Base-by-base conservation (phyloP, 2,113 vertebrate genomes). In the Tenrec ecaudatus region DNA sequence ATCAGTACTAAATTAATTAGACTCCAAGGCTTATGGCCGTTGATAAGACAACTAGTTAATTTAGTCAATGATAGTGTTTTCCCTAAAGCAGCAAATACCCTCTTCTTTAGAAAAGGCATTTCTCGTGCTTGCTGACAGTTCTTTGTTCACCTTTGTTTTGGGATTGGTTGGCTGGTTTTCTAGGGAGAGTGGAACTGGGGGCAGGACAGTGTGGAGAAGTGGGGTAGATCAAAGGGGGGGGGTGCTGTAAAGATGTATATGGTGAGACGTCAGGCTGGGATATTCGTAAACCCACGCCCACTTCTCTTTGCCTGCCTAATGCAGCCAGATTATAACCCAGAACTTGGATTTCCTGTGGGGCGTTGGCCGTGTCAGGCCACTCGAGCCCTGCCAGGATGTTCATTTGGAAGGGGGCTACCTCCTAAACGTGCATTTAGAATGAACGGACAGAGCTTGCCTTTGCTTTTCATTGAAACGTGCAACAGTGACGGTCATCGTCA, bases 41-140 rank as follows among this genome's bases (percentile, higher is more conserved):
- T 98, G 98, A 98, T 98, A 98, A 98, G 98, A 98, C 98, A 98
- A 98, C 98, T 98, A 98, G 98, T 98, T 98, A 98, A 98, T 98
- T 98, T 98, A 98, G 98, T 98, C 98, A 98, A 98, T 97, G 98
- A 98, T 98, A 98, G 98, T 97, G 97, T 98, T 98, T 98, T 98
- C 98, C 98, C 98, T 98, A 98, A 98, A 98, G 98, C 98, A 95
- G 97, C 97, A 98, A 98, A 98, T 98, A 98, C 98, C 98, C 98
- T 98, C 97, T 97, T 98, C 94, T 97, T 96, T 91, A 96, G 97
- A 98, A 98, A 98, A 98, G 98, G 97, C 98, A 97, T 98, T 98
- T 97, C 96, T 93, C 88, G 92, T 78, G 84, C 96, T 97, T 82
- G 94, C 78, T 94, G 53, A 75, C 58, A 79, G 86, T 94, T 92